Percentiles rank a stretch among this genome's conserved stretches.
These are phyloP conservation scores for Girardinichthys multiradiatus DNA, from an alignment of 2,113 vertebrate species.

Conservation along the genomic window DNA sequence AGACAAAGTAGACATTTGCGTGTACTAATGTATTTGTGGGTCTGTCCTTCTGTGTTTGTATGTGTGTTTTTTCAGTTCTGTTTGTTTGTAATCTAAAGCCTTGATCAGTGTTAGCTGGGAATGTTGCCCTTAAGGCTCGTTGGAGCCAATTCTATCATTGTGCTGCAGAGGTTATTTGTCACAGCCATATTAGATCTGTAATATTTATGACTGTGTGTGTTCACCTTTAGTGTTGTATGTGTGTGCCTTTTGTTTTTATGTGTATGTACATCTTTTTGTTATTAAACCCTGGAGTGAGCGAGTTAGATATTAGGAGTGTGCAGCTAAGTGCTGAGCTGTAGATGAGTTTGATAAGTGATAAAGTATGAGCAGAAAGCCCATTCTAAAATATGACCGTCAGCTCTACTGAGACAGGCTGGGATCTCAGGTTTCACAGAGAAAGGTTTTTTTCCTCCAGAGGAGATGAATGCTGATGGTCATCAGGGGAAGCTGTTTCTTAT, in stretches of 20 bases:
- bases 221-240: conserved; percentile 14
- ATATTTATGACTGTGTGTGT: conserved; percentile 45
- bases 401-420: conserved; percentile 39
- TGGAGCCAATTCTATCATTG: conserved; percentile 54
- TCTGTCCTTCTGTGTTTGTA: conserved; percentile 7
- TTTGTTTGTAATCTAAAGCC: conserved; percentile 24
- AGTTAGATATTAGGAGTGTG: conserved; percentile 32
- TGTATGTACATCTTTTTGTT: conserved; percentile 41
- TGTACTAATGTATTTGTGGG: neutral
- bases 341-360: conserved; percentile 61
- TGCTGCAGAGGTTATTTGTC: conserved; percentile 63
- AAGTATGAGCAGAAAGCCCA: conserved; percentile 45
- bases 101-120: conserved; percentile 40
- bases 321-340: conserved; percentile 38
- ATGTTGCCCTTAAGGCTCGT: conserved; percentile 54
- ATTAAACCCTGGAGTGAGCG: conserved; percentile 58
- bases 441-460: conserved; percentile 31
- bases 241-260: conserved; percentile 9
- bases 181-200: conserved; percentile 63
- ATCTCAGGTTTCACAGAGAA: conserved; percentile 19
- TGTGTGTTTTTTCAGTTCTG: conserved; percentile 9
- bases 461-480: conserved; percentile 46
- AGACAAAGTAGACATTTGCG: neutral
- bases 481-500: conserved; percentile 24
- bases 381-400: conserved; percentile 37